Evolutionary conservation across 2,113 vertebrate genomes (phyloP).

Genomic region (Hassar affinis): DNA sequence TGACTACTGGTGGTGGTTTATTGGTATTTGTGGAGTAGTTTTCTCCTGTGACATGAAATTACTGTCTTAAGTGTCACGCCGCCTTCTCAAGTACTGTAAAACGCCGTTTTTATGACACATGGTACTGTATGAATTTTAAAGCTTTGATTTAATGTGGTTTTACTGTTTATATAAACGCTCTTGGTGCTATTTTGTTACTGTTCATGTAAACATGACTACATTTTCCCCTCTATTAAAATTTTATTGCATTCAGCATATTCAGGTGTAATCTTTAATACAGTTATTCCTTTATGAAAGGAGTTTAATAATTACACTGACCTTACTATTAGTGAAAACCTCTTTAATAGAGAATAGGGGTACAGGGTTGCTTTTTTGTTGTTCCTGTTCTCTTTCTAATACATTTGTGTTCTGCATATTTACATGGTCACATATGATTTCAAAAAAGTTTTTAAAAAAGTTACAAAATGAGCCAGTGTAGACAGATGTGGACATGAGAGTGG

Average conservation of each 20-base stretch:
- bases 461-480: not conserved
- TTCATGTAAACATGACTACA: constrained; percentile 41
- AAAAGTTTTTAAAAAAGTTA: not conserved
- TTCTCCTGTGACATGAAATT: constrained; percentile 5
- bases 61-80: not conserved
- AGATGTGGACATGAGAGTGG: not conserved
- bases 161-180: constrained; percentile 34
- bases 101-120: constrained; percentile 12
- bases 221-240: constrained; percentile 43
- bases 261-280: not conserved
- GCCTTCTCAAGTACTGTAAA: constrained; percentile 43
- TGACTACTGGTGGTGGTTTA: constrained; percentile 1
- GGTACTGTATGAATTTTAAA: constrained; percentile 28
- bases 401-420: not conserved
- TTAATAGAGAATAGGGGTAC: not conserved
- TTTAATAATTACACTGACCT: not conserved
- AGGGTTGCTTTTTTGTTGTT: not conserved
- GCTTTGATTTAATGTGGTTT: constrained; percentile 30
- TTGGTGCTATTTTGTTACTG: constrained; percentile 46
- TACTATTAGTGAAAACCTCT: not conserved
- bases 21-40: constrained; percentile 12
- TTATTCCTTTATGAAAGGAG: not conserved
- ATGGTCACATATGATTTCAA: not conserved
- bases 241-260: constrained; percentile 5
- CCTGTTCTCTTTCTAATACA: not conserved